Evolutionary conservation across 2,113 vertebrate genomes (phyloP).

Genomic region (Festucalex cinctus): DNA sequence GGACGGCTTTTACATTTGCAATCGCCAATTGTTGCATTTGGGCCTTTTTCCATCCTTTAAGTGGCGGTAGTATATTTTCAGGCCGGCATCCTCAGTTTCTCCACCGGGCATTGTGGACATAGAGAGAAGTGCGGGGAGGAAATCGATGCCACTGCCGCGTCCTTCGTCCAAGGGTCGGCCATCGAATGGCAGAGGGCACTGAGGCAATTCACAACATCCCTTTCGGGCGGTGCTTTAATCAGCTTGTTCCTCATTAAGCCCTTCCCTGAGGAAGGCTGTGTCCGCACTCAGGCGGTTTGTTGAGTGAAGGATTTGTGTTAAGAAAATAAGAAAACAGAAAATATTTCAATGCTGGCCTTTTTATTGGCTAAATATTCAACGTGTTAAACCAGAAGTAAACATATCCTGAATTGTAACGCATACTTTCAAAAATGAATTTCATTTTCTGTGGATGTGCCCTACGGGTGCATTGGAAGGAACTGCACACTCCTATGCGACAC

Average conservation of each 20-base stretch:
- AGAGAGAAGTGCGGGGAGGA: neutral
- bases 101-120: neutral
- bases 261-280: neutral
- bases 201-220: slow-evolving; percentile 1
- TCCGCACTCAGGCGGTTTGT: neutral
- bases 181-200: neutral
- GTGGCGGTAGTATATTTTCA: neutral
- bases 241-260: slow-evolving; percentile 4
- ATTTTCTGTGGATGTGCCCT: neutral
- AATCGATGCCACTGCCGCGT: neutral
- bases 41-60: no score
- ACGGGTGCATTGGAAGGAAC: neutral
- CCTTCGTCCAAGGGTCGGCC: neutral
- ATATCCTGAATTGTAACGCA: neutral
- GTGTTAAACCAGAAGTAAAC: neutral
- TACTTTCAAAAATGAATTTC: neutral
- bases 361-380: neutral
- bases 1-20: neutral
- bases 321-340: neutral
- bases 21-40: neutral
- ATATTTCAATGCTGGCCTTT: neutral
- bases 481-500: neutral
- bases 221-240: slow-evolving; percentile 6
- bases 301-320: neutral
- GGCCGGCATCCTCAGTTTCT: neutral